phyloP scores from a whole-genome alignment of 2,113 vertebrate genomes.

The Zeus faber region DNA sequence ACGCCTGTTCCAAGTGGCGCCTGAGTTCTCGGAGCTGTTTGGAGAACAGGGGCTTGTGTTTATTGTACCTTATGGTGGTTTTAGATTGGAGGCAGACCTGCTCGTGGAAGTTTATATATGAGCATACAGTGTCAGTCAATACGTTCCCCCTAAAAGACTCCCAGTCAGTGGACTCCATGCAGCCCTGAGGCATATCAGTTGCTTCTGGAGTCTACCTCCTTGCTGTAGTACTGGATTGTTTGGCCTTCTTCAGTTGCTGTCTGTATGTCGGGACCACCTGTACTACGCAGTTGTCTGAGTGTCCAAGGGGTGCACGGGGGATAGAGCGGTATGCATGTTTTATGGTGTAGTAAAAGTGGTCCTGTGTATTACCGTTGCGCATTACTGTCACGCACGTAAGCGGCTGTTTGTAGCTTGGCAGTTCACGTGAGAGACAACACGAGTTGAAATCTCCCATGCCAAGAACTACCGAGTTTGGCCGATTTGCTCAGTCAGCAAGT shows the following conservation, averaged over 20 bases:
- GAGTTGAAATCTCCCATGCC: too few species aligned
- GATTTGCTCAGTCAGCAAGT: too few species aligned
- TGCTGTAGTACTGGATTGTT: not conserved
- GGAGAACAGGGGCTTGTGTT: too few species aligned
- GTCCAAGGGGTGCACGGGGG: not conserved
- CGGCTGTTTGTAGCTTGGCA: too few species aligned
- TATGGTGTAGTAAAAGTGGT: too few species aligned
- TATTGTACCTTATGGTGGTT: not conserved
- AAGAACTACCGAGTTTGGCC: too few species aligned
- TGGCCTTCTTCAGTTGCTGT: not conserved
- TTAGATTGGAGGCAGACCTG: not conserved
- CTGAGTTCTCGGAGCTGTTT: too few species aligned
- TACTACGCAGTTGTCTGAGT: not conserved
- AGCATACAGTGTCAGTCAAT: not conserved
- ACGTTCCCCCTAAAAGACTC: not conserved
- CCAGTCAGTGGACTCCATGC: constrained; percentile 4
- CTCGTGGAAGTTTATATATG: not conserved
- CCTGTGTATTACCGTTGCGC: constrained; percentile 1
- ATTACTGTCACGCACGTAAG: too few species aligned
- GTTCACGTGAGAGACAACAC: too few species aligned
- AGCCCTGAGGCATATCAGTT: constrained; percentile 1
- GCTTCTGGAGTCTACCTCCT: not conserved
- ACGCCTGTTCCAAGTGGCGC: too few species aligned
- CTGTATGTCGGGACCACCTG: constrained; percentile 1
- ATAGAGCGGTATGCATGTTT: not conserved